A percentile compares a stretch with the other conserved stretches of the same genome.
Evolutionary conservation across 2,888 invertebrate genomes (phyloP).

Genomic region (Andrena praecox): DNA sequence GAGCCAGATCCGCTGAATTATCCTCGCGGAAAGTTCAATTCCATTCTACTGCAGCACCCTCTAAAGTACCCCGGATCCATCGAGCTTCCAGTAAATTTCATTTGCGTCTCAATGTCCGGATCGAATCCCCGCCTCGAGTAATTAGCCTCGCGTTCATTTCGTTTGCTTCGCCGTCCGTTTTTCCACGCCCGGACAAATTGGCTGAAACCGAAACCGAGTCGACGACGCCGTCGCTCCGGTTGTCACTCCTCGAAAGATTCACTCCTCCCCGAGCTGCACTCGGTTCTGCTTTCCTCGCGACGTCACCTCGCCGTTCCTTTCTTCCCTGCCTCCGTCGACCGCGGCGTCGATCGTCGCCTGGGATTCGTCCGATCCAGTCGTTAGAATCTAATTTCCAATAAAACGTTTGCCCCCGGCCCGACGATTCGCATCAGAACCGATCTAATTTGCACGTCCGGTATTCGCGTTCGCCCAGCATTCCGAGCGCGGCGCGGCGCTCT

Average conservation of each 20-base stretch:
- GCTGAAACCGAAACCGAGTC: neutral
- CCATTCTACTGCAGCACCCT: neutral
- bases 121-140: slow-evolving; percentile 24
- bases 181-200: neutral
- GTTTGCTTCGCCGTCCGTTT: slow-evolving; percentile 11
- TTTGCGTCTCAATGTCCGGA: slow-evolving; percentile 39
- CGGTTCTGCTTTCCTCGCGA: neutral
- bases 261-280: neutral
- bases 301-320: neutral
- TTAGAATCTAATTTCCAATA: slow-evolving; percentile 59
- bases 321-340: neutral
- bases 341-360: slow-evolving; percentile 25
- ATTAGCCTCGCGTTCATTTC: slow-evolving; percentile 44
- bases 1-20: slow-evolving; percentile 15
- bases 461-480: slow-evolving; percentile 52
- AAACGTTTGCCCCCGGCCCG: slow-evolving; percentile 32
- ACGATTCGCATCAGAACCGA: slow-evolving; percentile 34
- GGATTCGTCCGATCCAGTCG: slow-evolving; percentile 39
- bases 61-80: neutral
- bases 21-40: slow-evolving; percentile 19
- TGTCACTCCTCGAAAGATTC: neutral
- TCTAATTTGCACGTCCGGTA: slow-evolving; percentile 63
- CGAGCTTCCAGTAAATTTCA: slow-evolving; percentile 36
- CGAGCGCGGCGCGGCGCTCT: slow-evolving; percentile 38
- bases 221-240: neutral